Conservation (phyloP, 2,113 vertebrate species). For the Rhynchomys soricoides region DNA sequence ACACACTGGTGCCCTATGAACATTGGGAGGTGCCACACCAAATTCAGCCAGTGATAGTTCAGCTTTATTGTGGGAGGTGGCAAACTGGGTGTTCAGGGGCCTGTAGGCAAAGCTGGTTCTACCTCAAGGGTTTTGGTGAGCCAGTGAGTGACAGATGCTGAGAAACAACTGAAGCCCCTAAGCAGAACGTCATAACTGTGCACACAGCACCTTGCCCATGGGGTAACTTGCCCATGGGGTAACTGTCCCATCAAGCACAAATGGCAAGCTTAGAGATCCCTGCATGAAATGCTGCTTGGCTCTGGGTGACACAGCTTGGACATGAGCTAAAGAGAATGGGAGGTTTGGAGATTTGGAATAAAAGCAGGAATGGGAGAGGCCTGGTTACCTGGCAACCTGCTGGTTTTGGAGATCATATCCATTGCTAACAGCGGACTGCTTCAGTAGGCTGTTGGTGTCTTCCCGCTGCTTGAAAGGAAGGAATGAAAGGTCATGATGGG, state of each 20-base stretch:
- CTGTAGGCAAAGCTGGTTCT: not conserved
- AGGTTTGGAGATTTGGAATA: not conserved
- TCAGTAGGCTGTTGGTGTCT: slow-evolving; percentile 87
- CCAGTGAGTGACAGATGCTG: not conserved
- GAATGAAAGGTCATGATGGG: slow-evolving; percentile 16
- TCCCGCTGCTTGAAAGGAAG: slow-evolving; percentile 81
- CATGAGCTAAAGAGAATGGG: not conserved
- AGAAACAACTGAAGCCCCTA: not conserved
- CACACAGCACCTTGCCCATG: no score
- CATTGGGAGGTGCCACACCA: not conserved
- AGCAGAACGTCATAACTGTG: not conserved
- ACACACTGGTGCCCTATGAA: not conserved
- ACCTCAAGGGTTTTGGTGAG: not conserved
- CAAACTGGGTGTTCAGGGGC: not conserved
- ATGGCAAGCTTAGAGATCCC: not conserved
- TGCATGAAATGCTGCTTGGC: not conserved
- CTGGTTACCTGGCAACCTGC: slow-evolving; percentile 87
- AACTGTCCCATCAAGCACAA: accelerated
- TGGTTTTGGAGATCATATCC: slow-evolving; percentile 84
- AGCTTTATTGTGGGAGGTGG: not conserved
- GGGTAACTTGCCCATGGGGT: not conserved
- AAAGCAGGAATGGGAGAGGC: not conserved
- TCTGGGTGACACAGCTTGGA: not conserved
- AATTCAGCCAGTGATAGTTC: not conserved
- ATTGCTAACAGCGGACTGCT: slow-evolving; percentile 84